Evolutionary conservation across 1,140 invertebrate species (phyloP).

Genomic region (Drosophila arizonae): DNA sequence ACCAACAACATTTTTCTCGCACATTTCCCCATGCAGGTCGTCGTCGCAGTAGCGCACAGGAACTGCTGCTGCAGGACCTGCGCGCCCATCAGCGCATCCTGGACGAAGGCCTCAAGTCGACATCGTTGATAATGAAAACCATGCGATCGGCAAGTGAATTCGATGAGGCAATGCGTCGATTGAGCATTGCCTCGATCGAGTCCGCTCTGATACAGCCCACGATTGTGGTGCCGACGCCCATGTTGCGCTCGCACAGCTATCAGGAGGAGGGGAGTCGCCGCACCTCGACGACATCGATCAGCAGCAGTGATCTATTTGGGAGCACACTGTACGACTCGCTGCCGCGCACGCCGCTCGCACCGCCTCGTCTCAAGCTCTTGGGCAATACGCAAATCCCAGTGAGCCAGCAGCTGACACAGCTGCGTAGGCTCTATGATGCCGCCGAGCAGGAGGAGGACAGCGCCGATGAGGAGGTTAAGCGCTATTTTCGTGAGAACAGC

Average conservation of each 20-base stretch:
- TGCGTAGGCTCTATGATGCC: constrained; percentile 71
- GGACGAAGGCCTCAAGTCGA: constrained; percentile 79
- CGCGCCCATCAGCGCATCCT: constrained; percentile 74
- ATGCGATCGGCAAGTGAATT: constrained; percentile 80
- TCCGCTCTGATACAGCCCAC: constrained; percentile 62
- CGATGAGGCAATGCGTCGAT: constrained; percentile 80
- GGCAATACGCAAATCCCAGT: constrained; percentile 71
- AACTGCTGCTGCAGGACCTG: constrained; percentile 70
- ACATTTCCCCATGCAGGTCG: constrained; percentile 61
- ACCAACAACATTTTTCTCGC: constrained; percentile 77
- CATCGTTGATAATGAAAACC: constrained; percentile 80
- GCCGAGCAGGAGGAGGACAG: constrained; percentile 67
- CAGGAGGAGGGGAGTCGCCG: constrained; percentile 61
- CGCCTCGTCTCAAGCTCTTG: constrained; percentile 68
- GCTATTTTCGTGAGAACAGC: constrained; percentile 58
- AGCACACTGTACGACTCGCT: constrained; percentile 59
- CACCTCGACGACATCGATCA: constrained; percentile 65
- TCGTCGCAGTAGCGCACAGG: constrained; percentile 67
- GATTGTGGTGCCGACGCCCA: constrained; percentile 71
- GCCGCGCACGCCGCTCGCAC: constrained; percentile 61
- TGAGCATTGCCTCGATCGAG: constrained; percentile 79
- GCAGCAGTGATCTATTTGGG: constrained; percentile 69
- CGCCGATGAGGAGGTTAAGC: constrained; percentile 81
- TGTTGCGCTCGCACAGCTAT: constrained; percentile 75
- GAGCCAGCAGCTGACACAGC: constrained; percentile 74